Base-by-base conservation (phyloP, 1,140 invertebrate species). In the Bombus affinis region DNA sequence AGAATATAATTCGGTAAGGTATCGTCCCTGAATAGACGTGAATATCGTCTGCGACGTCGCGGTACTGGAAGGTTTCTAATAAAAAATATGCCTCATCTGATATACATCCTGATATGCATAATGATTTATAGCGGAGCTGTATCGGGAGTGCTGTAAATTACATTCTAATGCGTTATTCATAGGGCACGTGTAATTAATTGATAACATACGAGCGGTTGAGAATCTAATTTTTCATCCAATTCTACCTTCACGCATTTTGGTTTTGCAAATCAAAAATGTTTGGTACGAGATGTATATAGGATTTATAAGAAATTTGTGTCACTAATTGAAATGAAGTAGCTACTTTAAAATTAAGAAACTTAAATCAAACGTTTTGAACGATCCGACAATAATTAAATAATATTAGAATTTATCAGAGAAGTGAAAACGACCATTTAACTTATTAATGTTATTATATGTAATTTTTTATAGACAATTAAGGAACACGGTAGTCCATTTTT, bases 11-110 rank as follows among this genome's bases (percentile, higher is more conserved):
- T 47, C 35, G 8, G 42, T 68, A 68, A 68, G 22, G n/a, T 5
- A 47, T 44, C 22, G 13, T 18, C 18, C 15, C 42, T 68, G 65
- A 70, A 79, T 37, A 42, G 37, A 22, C 47, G 18, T 53, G 28
- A 28, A 59, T 59, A 28, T 65, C 28, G 12, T 25, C 15, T 35
- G 18, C 47, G n/a, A 28, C 28, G 12, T 6, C n/a, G 1, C 3
- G 28, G 25, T n/a, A 39, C 25, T 37, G 42, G 37, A 37, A 53
- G 42, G 8, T 35, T 68, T 62, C 37, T 32, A 39, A 47, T 44
- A 13, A 80, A 80, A 70, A 80, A 28, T 70, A 70, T 6, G 65
- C 5, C 35, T 77, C 37, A 42, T 42, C 22, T 77, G 12, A 77
- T 62, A 62, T 42, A 18, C 57, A 42, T n/a, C 10, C 25, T 42